A percentile compares a stretch with the other conserved stretches of the same genome.
Conservation (phyloP, 1,140 invertebrate species). For the Rhynchophorus ferrugineus region DNA sequence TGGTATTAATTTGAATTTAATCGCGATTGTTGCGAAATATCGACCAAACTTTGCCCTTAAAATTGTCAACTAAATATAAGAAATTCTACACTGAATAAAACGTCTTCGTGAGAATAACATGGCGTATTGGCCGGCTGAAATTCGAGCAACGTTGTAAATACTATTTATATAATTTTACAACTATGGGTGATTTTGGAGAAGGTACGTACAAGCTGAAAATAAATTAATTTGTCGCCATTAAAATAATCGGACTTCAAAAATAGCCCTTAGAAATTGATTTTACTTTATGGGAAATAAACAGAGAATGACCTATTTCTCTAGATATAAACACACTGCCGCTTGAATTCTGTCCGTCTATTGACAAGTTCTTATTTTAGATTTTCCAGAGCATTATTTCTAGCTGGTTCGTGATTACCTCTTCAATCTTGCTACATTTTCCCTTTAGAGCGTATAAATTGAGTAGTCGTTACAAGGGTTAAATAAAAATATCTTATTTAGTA, state of each 20-base stretch:
- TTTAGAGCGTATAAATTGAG: too few relatives aligned
- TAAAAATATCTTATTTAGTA: too few relatives aligned
- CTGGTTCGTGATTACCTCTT: too few relatives aligned
- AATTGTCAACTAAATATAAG: conserved; percentile 32
- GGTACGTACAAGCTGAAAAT: conserved; percentile 21
- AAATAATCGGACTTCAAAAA: not conserved
- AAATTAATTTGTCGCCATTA: not conserved
- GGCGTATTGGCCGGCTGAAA: too few relatives aligned
- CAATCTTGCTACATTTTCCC: too few relatives aligned
- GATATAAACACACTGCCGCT: not conserved
- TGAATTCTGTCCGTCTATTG: not conserved
- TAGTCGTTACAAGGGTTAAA: too few relatives aligned
- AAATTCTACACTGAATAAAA: conserved; percentile 11
- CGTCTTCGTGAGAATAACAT: not conserved
- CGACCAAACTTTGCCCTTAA: conserved; percentile 32
- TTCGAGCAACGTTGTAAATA: too few relatives aligned
- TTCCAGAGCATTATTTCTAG: too few relatives aligned
- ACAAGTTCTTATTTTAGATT: not conserved
- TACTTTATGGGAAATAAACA: not conserved
- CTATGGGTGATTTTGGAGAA: conserved; percentile 37
- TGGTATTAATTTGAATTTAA: too few relatives aligned
- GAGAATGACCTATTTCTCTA: not conserved
- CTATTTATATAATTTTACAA: not conserved
- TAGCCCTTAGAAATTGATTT: not conserved
- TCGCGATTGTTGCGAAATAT: too few relatives aligned